Conservation (phyloP, 2,888 invertebrate species). For the Polydrusus cervinus region DNA sequence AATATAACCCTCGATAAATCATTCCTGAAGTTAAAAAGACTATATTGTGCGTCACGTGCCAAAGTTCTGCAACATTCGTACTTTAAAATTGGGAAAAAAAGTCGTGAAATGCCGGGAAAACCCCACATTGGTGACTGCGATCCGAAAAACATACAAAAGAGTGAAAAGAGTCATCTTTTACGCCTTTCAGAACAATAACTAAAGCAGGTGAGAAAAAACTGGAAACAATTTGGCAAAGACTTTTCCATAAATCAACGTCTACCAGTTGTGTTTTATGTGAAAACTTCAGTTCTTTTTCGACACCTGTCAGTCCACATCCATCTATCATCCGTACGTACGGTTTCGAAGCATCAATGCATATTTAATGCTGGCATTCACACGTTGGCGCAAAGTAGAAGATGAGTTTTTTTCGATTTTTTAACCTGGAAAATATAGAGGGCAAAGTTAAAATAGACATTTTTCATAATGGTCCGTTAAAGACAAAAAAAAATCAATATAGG, state of each 20-base stretch:
- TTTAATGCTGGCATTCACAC: slow-evolving; percentile 58
- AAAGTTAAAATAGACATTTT: no score
- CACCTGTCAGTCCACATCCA: slow-evolving; percentile 63
- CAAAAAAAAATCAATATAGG: no score
- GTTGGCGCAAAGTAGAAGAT: slow-evolving; percentile 30
- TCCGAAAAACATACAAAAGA: slow-evolving; percentile 34
- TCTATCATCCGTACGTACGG: slow-evolving; percentile 61
- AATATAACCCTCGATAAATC: slow-evolving; percentile 42
- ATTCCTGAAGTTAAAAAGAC: slow-evolving; percentile 35
- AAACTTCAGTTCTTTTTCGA: slow-evolving; percentile 64
- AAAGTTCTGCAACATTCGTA: slow-evolving; percentile 31
- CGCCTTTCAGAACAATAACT: slow-evolving; percentile 41
- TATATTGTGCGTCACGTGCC: slow-evolving; percentile 34
- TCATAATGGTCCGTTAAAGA: no score
- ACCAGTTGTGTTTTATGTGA: slow-evolving; percentile 63
- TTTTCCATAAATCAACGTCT: slow-evolving; percentile 53
- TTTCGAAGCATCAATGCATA: slow-evolving; percentile 60
- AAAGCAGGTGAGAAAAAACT: slow-evolving; percentile 49
- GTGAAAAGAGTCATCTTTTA: slow-evolving; percentile 30
- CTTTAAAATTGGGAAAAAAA: slow-evolving; percentile 31
- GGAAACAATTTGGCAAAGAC: slow-evolving; percentile 55
- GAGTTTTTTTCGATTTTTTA: slow-evolving; percentile 1
- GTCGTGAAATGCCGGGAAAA: not conserved
- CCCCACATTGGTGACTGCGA: slow-evolving; percentile 15
- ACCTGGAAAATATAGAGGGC: not conserved